Evolutionary conservation across 2,888 invertebrate genomes (phyloP), one percentile per base, ranked within the genome.

Genomic region (Aphidius colemani): DNA sequence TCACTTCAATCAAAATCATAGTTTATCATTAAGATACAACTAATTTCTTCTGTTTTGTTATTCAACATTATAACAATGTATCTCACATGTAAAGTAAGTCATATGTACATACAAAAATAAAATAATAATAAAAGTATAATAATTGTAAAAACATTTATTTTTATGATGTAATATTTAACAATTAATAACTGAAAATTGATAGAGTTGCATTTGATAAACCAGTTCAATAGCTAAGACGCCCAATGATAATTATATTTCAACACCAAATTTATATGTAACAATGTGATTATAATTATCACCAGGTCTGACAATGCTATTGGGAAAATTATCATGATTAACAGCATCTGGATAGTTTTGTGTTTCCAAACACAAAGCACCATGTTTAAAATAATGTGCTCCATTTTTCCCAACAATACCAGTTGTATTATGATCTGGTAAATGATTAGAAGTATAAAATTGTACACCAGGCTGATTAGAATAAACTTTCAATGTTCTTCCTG

Each of bases 301-400:
- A 9, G 94, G 93, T 73, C 88, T 86, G 53, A 94, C 74, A 56
- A 93, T 85, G 6, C 89, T 86, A 63, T 87, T 88, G 2, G 94
- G 94, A 72, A 94, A 95, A 72, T 90, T 89, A 71, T 82, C 92
- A 79, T 93, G 89, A 82, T 96, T 94, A 1, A 93, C 85, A 9
- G 95, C 93, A 83, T 98, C 93, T 0, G 97, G 96, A 84, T 90
- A 96, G 78, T 94, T 93, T 83, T 97, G 96, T 0, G 96, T 93
- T 85, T 96, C 95, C 60, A 96, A 83, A 77, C 95, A 95, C 75
- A 96, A 89, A 3, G 92, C 92, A 0, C 91, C 91, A 73, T 94
- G 93, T 69, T 88, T 89, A 63, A 84, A 86, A 77, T 96, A 96
- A 10, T 77, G 74, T 0, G 87, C 85, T 0, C 90, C 89, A 7